Conservation (phyloP, 2,797 vertebrate genomes). For the Salarias fasciatus region DNA sequence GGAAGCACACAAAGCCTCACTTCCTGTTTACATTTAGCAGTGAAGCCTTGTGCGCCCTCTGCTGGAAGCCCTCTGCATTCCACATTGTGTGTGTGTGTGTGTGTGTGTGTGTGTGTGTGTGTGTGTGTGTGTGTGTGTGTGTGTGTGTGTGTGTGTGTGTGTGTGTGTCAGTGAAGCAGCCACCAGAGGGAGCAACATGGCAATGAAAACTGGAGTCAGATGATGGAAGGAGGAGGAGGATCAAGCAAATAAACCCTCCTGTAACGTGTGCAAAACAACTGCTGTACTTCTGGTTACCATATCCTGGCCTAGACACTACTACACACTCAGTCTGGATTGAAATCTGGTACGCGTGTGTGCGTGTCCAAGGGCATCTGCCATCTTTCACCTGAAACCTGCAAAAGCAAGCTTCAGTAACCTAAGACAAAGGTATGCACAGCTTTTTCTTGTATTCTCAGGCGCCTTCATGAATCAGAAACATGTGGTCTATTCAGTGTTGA, state of each 20-base stretch:
- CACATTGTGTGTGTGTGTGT: slow-evolving; percentile 1
- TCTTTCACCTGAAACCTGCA: slow-evolving; percentile 48
- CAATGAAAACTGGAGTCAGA: slow-evolving; percentile 75
- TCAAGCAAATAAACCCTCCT: slow-evolving; percentile 61
- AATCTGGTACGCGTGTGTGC: slow-evolving; percentile 31
- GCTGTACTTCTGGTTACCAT: slow-evolving; percentile 65
- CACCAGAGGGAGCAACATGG: slow-evolving; percentile 76
- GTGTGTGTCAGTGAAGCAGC: slow-evolving; percentile 12
- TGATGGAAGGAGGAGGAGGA: slow-evolving; percentile 62
- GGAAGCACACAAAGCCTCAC: slow-evolving; percentile 10
- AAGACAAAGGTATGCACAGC: slow-evolving; percentile 64
- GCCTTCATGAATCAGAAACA: slow-evolving; percentile 32
- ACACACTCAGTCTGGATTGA: slow-evolving; percentile 54
- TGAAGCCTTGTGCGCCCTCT: slow-evolving; percentile 52
- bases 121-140: neutral
- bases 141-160: neutral
- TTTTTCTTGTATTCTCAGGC: slow-evolving; percentile 35
- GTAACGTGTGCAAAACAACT: slow-evolving; percentile 80
- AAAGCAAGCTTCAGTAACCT: slow-evolving; percentile 56
- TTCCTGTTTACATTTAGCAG: slow-evolving; percentile 66
- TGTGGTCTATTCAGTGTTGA: slow-evolving; percentile 30
- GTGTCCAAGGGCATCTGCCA: slow-evolving; percentile 34
- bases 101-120: slow-evolving; percentile 1
- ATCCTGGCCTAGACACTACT: slow-evolving; percentile 59
- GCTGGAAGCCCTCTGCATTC: slow-evolving; percentile 25